Evolutionary conservation across 2,797 vertebrate genomes (phyloP).

Genomic region (Centroberyx gerrardi): DNA sequence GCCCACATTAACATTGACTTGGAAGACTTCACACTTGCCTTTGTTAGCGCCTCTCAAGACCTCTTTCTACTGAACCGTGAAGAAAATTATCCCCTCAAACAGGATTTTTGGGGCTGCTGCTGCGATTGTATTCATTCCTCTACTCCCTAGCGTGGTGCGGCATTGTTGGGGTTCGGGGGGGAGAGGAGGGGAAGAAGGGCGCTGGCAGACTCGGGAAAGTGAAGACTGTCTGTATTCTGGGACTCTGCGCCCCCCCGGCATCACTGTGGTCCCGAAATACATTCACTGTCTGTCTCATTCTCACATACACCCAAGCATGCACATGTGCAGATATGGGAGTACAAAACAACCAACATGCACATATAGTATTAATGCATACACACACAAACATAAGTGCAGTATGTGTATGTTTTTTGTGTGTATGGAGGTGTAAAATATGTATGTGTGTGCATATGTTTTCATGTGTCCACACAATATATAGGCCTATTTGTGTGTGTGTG

Average conservation of each 20-base stretch:
- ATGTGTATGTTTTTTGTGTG: neutral
- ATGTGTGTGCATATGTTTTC: neutral
- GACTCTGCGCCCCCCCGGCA: neutral
- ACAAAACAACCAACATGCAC: no score
- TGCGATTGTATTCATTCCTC: constrained; percentile 50
- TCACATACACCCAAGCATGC: neutral
- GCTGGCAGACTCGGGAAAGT: constrained; percentile 24
- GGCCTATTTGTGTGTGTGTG: neutral
- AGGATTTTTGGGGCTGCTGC: constrained; percentile 66
- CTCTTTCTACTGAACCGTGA: constrained; percentile 68
- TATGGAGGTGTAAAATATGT: neutral
- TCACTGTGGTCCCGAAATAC: neutral
- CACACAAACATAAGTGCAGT: neutral
- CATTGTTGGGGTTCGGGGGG: constrained; percentile 26
- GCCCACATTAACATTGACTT: constrained; percentile 61
- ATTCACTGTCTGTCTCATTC: constrained; percentile 3
- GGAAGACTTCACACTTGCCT: constrained; percentile 63
- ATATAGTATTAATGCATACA: neutral
- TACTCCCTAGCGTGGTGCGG: constrained; percentile 30
- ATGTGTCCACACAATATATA: neutral
- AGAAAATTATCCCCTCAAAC: constrained; percentile 71
- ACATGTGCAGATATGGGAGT: neutral
- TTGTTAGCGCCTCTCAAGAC: constrained; percentile 54
- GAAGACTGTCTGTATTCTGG: constrained; percentile 33
- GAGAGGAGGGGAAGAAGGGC: constrained; percentile 14